Evolutionary conservation across 2,797 vertebrate species (phyloP), one percentile per base, ranked within the genome.

Genomic region (Pteropus rufus): DNA sequence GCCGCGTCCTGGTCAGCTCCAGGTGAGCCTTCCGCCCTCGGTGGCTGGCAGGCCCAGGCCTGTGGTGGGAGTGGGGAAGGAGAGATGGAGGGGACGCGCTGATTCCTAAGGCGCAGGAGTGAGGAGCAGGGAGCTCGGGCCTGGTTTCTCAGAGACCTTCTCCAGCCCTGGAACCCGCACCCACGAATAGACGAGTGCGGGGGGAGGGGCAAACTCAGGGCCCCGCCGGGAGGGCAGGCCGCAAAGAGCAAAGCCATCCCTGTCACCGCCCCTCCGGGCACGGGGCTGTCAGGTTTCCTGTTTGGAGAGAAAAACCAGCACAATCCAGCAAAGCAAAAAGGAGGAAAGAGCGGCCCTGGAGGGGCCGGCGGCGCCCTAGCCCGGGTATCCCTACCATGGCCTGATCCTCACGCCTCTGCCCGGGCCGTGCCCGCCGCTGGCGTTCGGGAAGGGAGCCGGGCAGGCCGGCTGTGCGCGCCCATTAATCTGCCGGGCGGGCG

Each of bases 401-500:
- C 93, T 19, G 60, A 41, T 75, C 62, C 41, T 44, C 52, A 2
- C 15, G 29, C 31, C 89, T 81, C 64, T 80, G 67, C 67, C 84
- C 62, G 2, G 93, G 84, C 84, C 24, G 77, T 70, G 95, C 96
- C 97, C 90, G 95, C 79, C 88, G 88, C 92, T 24, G 95, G 94
- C 96, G 90, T 80, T 64, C 15, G 82, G 88, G 84, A 44, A n/a
- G 85, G 84, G 84, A 94, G 95, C 94, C 58, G 67, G 96, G 96
- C 75, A 62, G 96, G 87, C 93, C 34, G 97, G 85, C 84, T 83
- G 94, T 96, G 95, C 69, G 95, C 82, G 94, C 96, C 97, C 97
- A 97, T 98, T 65, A 95, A 98, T 98, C 98, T 98, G 96, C 96
- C 88, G 62, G 90, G 97, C 92, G 91, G 96, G 96, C 69, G 94